Evolutionary conservation across 2,797 vertebrate species (phyloP).

Genomic region (Pelobates cultripes): DNA sequence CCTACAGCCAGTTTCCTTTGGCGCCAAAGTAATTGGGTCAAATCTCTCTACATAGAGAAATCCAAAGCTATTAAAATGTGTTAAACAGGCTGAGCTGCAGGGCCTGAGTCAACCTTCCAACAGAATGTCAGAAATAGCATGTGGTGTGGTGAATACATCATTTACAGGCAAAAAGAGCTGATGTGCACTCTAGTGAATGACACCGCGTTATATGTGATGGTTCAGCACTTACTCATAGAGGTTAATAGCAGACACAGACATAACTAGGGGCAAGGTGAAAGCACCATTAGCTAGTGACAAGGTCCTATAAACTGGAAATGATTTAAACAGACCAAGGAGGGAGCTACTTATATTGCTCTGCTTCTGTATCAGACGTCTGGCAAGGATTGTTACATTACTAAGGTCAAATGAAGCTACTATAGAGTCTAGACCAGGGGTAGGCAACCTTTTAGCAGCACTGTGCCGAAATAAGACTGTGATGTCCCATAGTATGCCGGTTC

Average conservation of each 20-base stretch:
- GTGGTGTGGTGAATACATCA: not conserved
- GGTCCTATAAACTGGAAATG: not conserved
- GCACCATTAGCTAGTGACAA: not conserved
- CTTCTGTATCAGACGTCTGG: not conserved
- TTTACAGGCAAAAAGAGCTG: conserved; percentile 17
- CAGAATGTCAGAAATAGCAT: conserved; percentile 7
- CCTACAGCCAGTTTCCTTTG: not conserved
- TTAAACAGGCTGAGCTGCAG: conserved; percentile 8
- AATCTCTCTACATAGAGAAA: not conserved
- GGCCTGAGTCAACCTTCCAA: not conserved
- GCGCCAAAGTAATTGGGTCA: conserved; percentile 24
- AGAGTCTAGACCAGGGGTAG: not conserved
- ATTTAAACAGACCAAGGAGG: not conserved
- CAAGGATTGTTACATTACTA: not conserved
- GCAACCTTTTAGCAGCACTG: too few relatives aligned
- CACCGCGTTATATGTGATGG: conserved; percentile 1
- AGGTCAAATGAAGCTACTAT: not conserved
- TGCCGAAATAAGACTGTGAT: too few relatives aligned
- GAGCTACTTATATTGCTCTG: not conserved
- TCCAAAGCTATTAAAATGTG: not conserved
- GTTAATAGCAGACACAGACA: conserved; percentile 41
- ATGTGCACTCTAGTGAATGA: conserved; percentile 3
- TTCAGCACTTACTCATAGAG: conserved; percentile 21
- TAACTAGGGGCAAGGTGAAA: conserved; percentile 50
- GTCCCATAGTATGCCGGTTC: too few relatives aligned